These are phyloP conservation scores for Coracias cyanogaster DNA, from an alignment of 2,797 vertebrate genomes.

Conservation along the genomic window DNA sequence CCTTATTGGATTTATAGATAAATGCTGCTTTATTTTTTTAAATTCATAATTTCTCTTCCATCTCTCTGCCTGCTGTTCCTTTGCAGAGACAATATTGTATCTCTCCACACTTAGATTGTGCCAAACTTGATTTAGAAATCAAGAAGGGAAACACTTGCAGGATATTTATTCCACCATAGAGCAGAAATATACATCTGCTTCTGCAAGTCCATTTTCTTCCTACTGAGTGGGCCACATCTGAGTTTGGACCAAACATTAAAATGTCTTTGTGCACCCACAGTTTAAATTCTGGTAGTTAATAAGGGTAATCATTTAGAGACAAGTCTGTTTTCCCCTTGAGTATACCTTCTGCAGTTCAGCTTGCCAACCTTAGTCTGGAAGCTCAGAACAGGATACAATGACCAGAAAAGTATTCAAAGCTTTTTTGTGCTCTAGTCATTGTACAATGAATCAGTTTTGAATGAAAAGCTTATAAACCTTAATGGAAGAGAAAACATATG, in stretches of 20 bases:
- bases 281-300: not conserved
- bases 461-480: not conserved
- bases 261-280: not conserved
- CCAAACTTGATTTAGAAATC: not conserved
- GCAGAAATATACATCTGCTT: not conserved
- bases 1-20: conserved; percentile 1
- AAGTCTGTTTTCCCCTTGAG: not conserved
- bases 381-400: not conserved
- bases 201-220: not conserved
- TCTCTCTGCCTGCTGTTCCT: not conserved
- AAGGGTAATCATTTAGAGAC: not conserved
- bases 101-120: not conserved
- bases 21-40: not conserved
- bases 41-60: not conserved
- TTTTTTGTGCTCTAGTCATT: not conserved
- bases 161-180: not conserved
- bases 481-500: not conserved
- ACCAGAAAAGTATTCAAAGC: not conserved
- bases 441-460: not conserved
- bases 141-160: not conserved
- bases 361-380: not conserved
- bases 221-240: not conserved
- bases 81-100: not conserved
- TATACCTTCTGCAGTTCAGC: not conserved
- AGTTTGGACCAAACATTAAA: not conserved